Evolutionary conservation across 2,113 vertebrate genomes (phyloP).

Genomic region (Cnemophilus loriae): DNA sequence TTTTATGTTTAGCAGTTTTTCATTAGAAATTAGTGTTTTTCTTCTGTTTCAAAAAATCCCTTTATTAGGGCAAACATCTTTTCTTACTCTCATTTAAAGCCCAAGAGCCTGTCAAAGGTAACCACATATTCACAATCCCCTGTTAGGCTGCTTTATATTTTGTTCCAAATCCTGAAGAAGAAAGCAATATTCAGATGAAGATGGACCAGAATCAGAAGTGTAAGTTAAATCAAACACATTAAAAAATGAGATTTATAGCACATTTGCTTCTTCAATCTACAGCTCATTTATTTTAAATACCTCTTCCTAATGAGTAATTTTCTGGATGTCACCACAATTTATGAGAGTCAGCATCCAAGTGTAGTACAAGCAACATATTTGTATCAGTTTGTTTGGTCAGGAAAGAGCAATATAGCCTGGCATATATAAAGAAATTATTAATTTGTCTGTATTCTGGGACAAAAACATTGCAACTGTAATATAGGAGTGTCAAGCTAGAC

Average conservation of each 20-base stretch:
- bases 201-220: background rate
- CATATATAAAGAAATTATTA: slow-evolving; percentile 49
- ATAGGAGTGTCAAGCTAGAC: background rate
- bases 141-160: background rate
- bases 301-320: slow-evolving; percentile 70
- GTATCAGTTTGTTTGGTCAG: slow-evolving; percentile 62
- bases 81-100: background rate
- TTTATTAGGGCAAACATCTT: background rate
- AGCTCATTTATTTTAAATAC: slow-evolving; percentile 67
- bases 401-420: slow-evolving; percentile 47
- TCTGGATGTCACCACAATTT: slow-evolving; percentile 67
- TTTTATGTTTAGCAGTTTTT: slow-evolving; percentile 26
- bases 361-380: slow-evolving; percentile 62
- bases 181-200: slow-evolving; percentile 19
- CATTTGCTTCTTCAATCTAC: slow-evolving; percentile 35
- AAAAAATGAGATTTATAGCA: slow-evolving; percentile 53
- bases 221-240: slow-evolving; percentile 57
- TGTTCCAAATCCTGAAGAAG: background rate
- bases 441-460: slow-evolving; percentile 32
- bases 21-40: slow-evolving; percentile 31
- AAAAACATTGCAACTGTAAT: slow-evolving; percentile 6
- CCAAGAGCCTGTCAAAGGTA: background rate
- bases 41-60: background rate
- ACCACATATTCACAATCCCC: background rate
- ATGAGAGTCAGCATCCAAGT: slow-evolving; percentile 55